phyloP scores from a whole-genome alignment of 2,113 vertebrate species.

The Orcinus orca region DNA sequence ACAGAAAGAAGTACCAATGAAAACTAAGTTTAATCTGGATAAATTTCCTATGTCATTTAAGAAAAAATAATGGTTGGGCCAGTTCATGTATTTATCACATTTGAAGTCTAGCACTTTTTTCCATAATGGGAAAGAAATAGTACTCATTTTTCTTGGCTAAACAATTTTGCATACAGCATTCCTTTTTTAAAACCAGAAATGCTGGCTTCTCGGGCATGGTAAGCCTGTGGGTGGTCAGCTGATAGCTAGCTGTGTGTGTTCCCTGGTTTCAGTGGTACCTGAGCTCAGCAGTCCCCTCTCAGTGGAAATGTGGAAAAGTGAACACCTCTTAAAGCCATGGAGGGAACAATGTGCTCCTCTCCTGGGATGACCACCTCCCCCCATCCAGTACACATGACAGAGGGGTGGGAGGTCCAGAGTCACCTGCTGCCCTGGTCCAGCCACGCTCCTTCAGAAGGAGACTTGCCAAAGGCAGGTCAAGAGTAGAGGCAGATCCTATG shows the following conservation, averaged over 20 bases:
- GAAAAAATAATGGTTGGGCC: not conserved
- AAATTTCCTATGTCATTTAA: not conserved
- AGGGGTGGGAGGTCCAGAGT: not conserved
- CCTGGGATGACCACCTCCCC: not conserved
- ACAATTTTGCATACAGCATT: not conserved
- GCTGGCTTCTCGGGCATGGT: not conserved
- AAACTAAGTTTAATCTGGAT: not conserved
- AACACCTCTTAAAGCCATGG: not conserved
- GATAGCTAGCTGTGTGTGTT: not conserved
- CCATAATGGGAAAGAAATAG: constrained; percentile 15
- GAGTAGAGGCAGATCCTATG: not conserved
- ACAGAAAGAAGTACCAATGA: not conserved
- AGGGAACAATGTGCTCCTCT: not conserved
- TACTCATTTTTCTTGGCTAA: constrained; percentile 27
- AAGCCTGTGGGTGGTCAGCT: not conserved
- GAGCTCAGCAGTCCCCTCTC: not conserved
- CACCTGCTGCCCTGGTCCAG: not conserved
- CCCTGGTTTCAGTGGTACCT: not conserved
- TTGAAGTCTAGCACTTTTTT: constrained; percentile 26
- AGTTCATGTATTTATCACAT: constrained; percentile 9
- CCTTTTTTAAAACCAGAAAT: not conserved
- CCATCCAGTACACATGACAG: not conserved
- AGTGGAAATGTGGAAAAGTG: not conserved
- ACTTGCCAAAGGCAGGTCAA: not conserved
- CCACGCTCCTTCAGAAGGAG: not conserved